Conservation (phyloP, 2,888 invertebrate species). For the Drosophila kanekoi region DNA sequence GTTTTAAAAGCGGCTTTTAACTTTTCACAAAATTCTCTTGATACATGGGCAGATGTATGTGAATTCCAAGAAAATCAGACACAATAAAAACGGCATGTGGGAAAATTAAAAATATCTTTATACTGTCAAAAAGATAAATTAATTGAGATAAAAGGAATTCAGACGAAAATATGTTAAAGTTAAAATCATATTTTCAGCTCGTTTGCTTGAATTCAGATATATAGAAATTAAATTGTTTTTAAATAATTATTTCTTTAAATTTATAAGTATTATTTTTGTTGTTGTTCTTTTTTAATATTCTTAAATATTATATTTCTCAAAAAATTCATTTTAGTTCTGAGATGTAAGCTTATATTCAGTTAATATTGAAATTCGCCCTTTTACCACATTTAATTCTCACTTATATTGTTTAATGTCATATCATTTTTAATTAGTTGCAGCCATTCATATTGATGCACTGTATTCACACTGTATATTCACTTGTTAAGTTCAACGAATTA, state of each 20-base stretch:
- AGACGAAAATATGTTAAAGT: too few species aligned
- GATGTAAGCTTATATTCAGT: background rate
- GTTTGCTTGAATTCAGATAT: too few species aligned
- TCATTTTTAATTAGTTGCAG: background rate
- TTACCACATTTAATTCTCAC: background rate
- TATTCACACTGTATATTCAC: constrained; percentile 26
- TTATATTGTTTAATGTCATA: constrained; percentile 2
- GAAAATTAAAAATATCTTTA: background rate
- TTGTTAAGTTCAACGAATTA: constrained; percentile 24
- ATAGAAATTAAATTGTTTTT: too few species aligned
- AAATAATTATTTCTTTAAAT: background rate
- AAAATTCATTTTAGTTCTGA: background rate
- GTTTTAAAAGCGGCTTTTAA: background rate
- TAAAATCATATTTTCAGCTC: too few species aligned
- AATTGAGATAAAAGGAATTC: too few species aligned
- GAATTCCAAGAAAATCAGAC: background rate
- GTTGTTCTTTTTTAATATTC: too few species aligned
- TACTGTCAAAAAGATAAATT: background rate
- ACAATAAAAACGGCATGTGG: background rate
- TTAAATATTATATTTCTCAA: background rate
- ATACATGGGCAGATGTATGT: background rate
- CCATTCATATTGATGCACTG: background rate
- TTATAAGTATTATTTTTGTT: too few species aligned
- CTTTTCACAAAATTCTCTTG: background rate
- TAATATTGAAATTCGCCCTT: background rate